Conservation (phyloP, 2,888 invertebrate genomes). For the Synanthedon tipuliformis region DNA sequence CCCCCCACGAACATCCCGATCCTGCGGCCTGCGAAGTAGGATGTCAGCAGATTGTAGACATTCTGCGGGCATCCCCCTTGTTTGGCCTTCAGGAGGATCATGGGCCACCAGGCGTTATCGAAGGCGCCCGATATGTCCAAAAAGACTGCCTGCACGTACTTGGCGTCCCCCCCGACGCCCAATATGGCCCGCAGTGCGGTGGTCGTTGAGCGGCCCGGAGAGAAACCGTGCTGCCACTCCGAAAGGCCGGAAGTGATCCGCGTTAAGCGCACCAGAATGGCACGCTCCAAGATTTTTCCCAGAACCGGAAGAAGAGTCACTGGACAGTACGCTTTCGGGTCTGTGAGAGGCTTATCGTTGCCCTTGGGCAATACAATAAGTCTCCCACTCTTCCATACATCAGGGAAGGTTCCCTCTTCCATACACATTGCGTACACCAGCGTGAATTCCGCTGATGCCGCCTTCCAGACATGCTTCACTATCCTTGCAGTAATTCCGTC, state of each 20-base stretch:
- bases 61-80: slow-evolving; percentile 12
- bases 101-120: too few relatives aligned
- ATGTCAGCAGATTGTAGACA: slow-evolving; percentile 13
- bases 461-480: not conserved
- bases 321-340: not conserved
- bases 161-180: slow-evolving; percentile 2
- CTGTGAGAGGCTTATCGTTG: slow-evolving; percentile 3
- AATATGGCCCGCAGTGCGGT: slow-evolving; percentile 14
- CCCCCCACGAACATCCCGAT: slow-evolving; percentile 11
- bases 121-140: slow-evolving; percentile 13
- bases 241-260: slow-evolving; percentile 5
- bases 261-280: slow-evolving; percentile 11
- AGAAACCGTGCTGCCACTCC: slow-evolving; percentile 19
- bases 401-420: slow-evolving; percentile 1
- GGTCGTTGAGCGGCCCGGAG: not conserved
- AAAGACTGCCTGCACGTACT: slow-evolving; percentile 15
- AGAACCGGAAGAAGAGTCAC: slow-evolving; percentile 18
- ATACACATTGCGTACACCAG: not conserved
- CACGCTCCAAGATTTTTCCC: slow-evolving; percentile 20
- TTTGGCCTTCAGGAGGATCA: slow-evolving; percentile 10
- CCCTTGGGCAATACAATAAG: slow-evolving; percentile 6
- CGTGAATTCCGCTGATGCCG: not conserved
- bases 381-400: slow-evolving; percentile 6
- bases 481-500: too few relatives aligned
- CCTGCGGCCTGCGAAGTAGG: slow-evolving; percentile 10